phyloP scores from a whole-genome alignment of 2,113 vertebrate species.

The Chauna torquata region DNA sequence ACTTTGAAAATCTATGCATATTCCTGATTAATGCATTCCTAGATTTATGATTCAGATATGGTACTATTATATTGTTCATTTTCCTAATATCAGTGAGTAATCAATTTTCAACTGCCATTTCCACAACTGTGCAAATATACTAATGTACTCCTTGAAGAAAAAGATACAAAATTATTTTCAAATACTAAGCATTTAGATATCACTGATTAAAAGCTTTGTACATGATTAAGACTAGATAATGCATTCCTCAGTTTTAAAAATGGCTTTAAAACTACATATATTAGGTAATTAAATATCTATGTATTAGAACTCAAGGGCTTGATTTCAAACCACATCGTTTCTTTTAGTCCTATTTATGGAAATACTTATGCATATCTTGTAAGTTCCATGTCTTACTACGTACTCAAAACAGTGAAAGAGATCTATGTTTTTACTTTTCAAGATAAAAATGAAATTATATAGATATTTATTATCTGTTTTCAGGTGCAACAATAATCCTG shows the following conservation, averaged over 20 bases:
- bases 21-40: neutral
- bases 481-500: neutral
- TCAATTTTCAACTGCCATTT: neutral
- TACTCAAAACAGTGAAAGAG: neutral
- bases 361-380: neutral
- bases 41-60: neutral
- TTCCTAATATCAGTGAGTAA: neutral
- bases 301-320: neutral
- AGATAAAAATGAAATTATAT: neutral
- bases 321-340: neutral
- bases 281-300: neutral
- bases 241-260: neutral
- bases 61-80: neutral
- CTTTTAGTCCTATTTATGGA: neutral
- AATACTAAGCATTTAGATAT: neutral
- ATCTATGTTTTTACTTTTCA: neutral
- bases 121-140: constrained; percentile 13
- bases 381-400: neutral
- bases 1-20: neutral
- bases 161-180: constrained; percentile 1
- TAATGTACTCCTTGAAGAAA: neutral
- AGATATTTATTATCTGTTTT: neutral
- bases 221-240: neutral
- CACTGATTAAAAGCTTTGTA: constrained; percentile 9
- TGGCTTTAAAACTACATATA: neutral